Conservation (phyloP, 2,797 vertebrate genomes). For the Chaetodon trifasciatus region DNA sequence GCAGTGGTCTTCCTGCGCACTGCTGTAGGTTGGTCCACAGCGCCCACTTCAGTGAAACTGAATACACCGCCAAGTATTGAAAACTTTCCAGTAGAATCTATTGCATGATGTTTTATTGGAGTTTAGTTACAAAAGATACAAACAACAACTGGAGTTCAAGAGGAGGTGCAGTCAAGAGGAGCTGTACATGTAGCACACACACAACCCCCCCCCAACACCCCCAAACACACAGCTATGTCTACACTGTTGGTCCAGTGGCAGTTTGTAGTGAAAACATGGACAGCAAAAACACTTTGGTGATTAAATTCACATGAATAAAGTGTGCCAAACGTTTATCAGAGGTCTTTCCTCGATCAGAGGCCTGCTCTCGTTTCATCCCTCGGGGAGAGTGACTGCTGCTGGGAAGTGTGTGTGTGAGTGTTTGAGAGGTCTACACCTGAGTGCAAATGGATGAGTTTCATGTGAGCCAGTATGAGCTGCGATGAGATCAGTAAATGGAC, state of each 20-base stretch:
- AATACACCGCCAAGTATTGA: not conserved
- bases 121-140: not conserved
- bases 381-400: conserved; percentile 26
- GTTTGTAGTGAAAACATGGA: not conserved
- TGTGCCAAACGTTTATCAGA: not conserved
- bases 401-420: conserved; percentile 4
- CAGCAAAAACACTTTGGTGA: not conserved
- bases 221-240: not conserved
- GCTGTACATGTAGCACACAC: not conserved
- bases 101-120: not conserved
- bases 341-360: conserved; percentile 9
- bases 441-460: conserved; percentile 20
- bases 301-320: not conserved
- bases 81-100: not conserved
- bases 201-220: not conserved
- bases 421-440: conserved; percentile 23
- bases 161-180: too few relatives aligned
- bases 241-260: not conserved
- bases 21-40: not conserved
- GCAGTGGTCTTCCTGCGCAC: not conserved
- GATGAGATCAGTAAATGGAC: not conserved
- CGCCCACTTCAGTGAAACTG: not conserved
- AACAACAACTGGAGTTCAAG: too few relatives aligned
- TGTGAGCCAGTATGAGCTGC: conserved; percentile 8
- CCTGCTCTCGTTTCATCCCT: conserved; percentile 27